Conservation (phyloP, 92 coral and sea anemone genomes). For the Bergia puertoricense region DNA sequence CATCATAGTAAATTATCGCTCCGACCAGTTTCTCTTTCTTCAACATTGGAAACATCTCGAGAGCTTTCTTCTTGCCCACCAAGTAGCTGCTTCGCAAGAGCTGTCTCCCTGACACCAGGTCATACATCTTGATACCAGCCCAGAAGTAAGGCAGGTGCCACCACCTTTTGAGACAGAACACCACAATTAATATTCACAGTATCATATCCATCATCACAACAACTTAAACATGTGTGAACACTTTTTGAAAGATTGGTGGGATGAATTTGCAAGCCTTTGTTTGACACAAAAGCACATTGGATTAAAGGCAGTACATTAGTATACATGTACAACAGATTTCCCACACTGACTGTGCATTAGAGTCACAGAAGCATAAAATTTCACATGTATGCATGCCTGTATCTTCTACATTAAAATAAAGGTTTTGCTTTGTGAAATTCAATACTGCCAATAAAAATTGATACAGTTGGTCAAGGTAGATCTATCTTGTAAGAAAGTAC, state of each 20-base stretch:
- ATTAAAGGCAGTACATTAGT: no score
- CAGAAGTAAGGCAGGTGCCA: constrained; percentile 99
- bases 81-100: constrained; percentile 89
- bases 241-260: no score
- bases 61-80: constrained; percentile 92
- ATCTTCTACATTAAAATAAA: no score
- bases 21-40: constrained; percentile 94
- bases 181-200: neutral
- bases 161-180: constrained; percentile 66
- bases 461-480: neutral
- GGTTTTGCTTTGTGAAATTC: no score
- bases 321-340: no score
- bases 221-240: no score
- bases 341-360: no score
- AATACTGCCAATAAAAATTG: no score
- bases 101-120: constrained; percentile 90
- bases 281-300: no score
- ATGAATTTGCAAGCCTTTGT: no score
- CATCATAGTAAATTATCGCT: constrained; percentile 96
- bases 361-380: no score
- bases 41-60: constrained; percentile 95
- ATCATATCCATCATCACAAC: neutral
- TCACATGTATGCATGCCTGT: no score
- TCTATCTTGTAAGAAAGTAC: neutral
- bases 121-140: constrained; percentile 98